phyloP scores from a whole-genome alignment of 2,797 vertebrate genomes.

The Cryptoblepharus egeriae region DNA sequence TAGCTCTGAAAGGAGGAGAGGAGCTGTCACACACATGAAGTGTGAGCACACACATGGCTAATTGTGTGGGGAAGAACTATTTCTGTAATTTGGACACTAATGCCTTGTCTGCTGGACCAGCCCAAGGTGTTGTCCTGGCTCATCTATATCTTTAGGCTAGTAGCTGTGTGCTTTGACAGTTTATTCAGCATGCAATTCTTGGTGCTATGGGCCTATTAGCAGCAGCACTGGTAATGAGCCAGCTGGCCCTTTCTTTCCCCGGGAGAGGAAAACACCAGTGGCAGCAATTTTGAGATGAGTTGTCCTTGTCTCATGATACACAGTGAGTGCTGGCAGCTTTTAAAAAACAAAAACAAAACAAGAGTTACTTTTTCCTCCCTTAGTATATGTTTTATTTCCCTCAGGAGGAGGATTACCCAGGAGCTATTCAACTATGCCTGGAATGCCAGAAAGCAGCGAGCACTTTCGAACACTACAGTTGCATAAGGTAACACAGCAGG shows the following conservation, averaged over 20 bases:
- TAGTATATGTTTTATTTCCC: conserved; percentile 41
- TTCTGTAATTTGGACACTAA: too few species aligned
- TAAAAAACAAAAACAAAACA: not conserved
- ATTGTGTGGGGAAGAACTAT: too few species aligned
- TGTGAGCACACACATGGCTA: too few species aligned
- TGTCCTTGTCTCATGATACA: not conserved
- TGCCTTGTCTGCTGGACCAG: not conserved
- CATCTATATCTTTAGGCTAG: not conserved
- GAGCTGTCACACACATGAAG: too few species aligned
- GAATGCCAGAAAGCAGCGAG: conserved; percentile 99
- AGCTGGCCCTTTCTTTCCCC: not conserved
- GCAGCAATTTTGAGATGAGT: not conserved
- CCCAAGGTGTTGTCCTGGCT: not conserved
- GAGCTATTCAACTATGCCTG: conserved; percentile 96
- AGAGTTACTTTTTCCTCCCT: not conserved
- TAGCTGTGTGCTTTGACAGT: not conserved
- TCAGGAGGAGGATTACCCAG: conserved; percentile 98
- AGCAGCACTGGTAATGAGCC: not conserved
- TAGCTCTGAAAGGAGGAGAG: too few species aligned
- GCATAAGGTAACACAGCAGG: conserved; percentile 89
- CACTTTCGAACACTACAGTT: conserved; percentile 99
- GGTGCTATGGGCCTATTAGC: not conserved
- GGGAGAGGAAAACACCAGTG: not conserved
- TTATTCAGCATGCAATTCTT: not conserved
- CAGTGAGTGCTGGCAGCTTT: not conserved